Evolutionary conservation across 2,888 invertebrate genomes (phyloP).

Genomic region (Ormyrus nitidulus): DNA sequence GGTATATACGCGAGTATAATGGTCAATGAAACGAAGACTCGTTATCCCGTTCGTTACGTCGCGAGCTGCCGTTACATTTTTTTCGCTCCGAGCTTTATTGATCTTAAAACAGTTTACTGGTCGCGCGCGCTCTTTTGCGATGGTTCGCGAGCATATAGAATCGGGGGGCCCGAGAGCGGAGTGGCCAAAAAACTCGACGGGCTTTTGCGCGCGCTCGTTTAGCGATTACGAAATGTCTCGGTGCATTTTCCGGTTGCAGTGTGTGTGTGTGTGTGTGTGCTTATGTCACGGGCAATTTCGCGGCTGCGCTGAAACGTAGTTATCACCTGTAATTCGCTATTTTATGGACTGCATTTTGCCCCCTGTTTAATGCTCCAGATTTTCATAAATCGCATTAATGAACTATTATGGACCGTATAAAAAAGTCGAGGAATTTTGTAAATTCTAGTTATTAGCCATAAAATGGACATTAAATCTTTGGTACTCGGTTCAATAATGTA

Average conservation of each 20-base stretch:
- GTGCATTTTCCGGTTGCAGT: neutral
- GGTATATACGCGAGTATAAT: slow-evolving; percentile 6
- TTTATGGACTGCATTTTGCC: slow-evolving; percentile 31
- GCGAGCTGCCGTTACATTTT: slow-evolving; percentile 39
- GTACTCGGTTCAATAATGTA: too few species aligned
- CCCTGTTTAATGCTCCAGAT: slow-evolving; percentile 12
- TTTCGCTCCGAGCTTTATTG: slow-evolving; percentile 9
- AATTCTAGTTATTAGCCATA: too few species aligned
- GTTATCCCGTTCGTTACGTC: slow-evolving; percentile 48
- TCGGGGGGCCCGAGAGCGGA: neutral
- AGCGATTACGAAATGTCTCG: slow-evolving; percentile 25
- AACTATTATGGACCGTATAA: slow-evolving; percentile 10
- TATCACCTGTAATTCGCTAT: slow-evolving; percentile 24
- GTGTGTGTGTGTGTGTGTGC: neutral
- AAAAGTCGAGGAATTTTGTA: neutral
- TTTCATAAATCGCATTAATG: slow-evolving; percentile 42
- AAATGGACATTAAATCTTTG: too few species aligned
- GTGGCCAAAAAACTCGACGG: neutral
- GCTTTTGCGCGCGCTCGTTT: neutral
- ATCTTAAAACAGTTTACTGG: slow-evolving; percentile 1
- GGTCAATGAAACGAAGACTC: slow-evolving; percentile 38
- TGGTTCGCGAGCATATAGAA: too few species aligned
- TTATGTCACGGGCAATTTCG: slow-evolving; percentile 8
- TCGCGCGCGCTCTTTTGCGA: too few species aligned
- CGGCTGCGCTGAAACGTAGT: neutral